Evolutionary conservation across 2,888 invertebrate species (phyloP).

Genomic region (Malthinus flaveolus): DNA sequence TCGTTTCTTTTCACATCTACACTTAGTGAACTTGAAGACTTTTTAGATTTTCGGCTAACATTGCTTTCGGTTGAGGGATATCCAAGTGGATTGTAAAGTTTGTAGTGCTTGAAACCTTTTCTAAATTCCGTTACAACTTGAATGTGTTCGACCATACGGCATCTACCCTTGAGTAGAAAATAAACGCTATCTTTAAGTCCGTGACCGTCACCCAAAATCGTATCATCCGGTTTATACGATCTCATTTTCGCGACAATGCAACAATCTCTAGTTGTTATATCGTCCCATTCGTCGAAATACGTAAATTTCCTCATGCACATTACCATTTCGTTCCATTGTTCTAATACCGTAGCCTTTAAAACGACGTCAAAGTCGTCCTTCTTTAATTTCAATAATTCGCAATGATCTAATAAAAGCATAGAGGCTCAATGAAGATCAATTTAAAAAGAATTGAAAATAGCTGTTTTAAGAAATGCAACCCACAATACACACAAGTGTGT

Average conservation of each 20-base stretch:
- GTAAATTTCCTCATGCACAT: constrained; percentile 64
- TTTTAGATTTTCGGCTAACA: too few species aligned
- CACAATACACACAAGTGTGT: too few species aligned
- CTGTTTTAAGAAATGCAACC: too few species aligned
- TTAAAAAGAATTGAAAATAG: too few species aligned
- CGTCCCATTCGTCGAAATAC: constrained; percentile 66
- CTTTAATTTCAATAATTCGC: constrained; percentile 66
- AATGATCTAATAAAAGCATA: constrained; percentile 55
- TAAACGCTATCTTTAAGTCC: constrained; percentile 54
- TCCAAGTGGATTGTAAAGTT: constrained; percentile 54
- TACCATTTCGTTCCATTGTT: constrained; percentile 65
- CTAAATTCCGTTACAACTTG: constrained; percentile 52
- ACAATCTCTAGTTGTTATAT: constrained; percentile 64
- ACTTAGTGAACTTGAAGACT: too few species aligned
- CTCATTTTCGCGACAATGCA: constrained; percentile 68
- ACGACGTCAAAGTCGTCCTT: constrained; percentile 65
- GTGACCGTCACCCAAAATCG: constrained; percentile 58
- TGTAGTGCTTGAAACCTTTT: constrained; percentile 53
- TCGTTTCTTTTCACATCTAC: too few species aligned
- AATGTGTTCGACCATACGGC: constrained; percentile 63
- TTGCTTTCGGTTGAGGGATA: background rate
- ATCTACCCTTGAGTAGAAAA: constrained; percentile 62
- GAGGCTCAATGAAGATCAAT: too few species aligned
- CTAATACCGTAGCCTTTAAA: constrained; percentile 61
- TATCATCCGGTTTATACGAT: constrained; percentile 60